Base-by-base conservation (phyloP, 2,113 vertebrate species). In the Tupaia chinensis region DNA sequence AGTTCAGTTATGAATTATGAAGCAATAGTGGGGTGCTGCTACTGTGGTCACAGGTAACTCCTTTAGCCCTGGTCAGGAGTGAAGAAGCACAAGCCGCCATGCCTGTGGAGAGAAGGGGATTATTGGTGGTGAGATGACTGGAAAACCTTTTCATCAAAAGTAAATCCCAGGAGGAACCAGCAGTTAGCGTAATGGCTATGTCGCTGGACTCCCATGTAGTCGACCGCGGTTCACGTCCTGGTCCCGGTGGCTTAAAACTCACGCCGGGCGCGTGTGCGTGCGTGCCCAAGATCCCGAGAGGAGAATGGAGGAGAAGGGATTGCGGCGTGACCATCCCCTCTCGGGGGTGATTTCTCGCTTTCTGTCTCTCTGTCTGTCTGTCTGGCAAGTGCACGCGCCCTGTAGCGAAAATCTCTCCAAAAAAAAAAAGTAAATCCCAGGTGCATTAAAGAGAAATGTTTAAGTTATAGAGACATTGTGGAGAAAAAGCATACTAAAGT, bases 401-500 rank as follows among this genome's bases (percentile, higher is more conserved):
- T 44, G 5, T 44, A 44, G 44, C 5, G 44, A 44, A 44, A 44
- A 44, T 5, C 44, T 44, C 44, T 44, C 44, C 3, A 44, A 44
- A 44, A 44, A 44, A 44, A 44, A 44, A 44, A 44, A 44, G 44
- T 44, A 14, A 70, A 69, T 69, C 56, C 58, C 94, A 88, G 25
- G 20, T n/a, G 66, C 32, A 1, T 76, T 60, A 74, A 20, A 66
- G 73, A 80, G 12, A 27, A 69, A 56, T 29, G 23, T 69, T 88
- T 73, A 53, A 63, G 29, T 78, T 56, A n/a, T 13, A 44, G 34
- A 27, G 66, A 74, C 7, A 25, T 61, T 73, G 29, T 63, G 65
- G 53, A 93, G 80, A 74, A 32, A 90, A 70, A 83, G 72, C 77
- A 94, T 32, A 78, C 23, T 76, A 25, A 63, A 90, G 32, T 73